Conservation (phyloP, 2,888 invertebrate species). For the Meganola albula region DNA sequence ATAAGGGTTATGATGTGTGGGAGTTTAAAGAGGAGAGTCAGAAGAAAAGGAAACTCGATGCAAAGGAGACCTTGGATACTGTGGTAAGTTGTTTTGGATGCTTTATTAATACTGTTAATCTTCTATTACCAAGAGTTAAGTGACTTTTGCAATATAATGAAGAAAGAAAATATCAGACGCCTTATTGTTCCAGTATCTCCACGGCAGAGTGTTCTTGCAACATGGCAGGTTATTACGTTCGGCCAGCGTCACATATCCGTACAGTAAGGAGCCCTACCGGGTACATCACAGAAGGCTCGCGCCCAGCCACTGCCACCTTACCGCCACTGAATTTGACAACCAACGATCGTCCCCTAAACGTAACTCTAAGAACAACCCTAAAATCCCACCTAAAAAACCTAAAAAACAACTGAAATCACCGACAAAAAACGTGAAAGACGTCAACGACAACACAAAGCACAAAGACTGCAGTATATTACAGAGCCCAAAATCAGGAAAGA, state of each 20-base stretch:
- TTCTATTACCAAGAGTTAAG: too few relatives aligned
- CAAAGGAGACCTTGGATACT: slow-evolving; percentile 52
- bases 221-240: slow-evolving; percentile 82
- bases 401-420: slow-evolving; percentile 64
- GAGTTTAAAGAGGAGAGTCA: slow-evolving; percentile 53
- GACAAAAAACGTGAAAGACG: slow-evolving; percentile 61
- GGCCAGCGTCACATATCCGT: slow-evolving; percentile 78
- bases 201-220: slow-evolving; percentile 85
- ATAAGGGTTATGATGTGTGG: slow-evolving; percentile 61
- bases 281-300: slow-evolving; percentile 58
- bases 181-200: slow-evolving; percentile 80
- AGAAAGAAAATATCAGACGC: too few relatives aligned
- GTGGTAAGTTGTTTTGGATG: too few relatives aligned
- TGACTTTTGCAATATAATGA: too few relatives aligned
- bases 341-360: slow-evolving; percentile 56
- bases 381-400: slow-evolving; percentile 51
- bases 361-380: slow-evolving; percentile 37
- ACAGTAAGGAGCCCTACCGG: slow-evolving; percentile 68
- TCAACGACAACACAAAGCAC: slow-evolving; percentile 60
- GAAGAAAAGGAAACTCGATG: slow-evolving; percentile 45
- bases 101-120: too few relatives aligned
- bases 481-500: slow-evolving; percentile 45
- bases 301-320: slow-evolving; percentile 44
- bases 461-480: slow-evolving; percentile 44
- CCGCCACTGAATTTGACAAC: slow-evolving; percentile 57